Conservation (phyloP, 2,113 vertebrate genomes). For the Zosterops japonicus region DNA sequence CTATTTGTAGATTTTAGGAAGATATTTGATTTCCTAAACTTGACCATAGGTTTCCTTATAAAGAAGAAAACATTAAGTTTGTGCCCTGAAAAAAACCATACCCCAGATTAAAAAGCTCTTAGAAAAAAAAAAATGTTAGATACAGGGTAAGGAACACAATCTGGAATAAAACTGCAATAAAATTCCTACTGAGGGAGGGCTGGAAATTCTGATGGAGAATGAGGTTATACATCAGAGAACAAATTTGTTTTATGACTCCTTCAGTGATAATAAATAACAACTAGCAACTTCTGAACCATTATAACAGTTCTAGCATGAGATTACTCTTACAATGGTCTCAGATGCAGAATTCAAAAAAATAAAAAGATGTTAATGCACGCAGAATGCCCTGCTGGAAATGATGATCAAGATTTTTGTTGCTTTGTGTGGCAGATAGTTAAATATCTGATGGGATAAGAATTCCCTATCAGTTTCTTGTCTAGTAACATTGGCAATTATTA, state of each 20-base stretch:
- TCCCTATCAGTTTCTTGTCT: not conserved
- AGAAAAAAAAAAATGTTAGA: not conserved
- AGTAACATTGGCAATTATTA: not conserved
- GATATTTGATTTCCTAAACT: not conserved
- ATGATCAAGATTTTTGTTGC: not conserved
- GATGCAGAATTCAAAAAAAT: not conserved
- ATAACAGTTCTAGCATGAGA: not conserved
- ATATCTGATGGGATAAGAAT: not conserved
- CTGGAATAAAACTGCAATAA: not conserved
- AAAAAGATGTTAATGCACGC: not conserved
- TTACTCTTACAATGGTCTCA: not conserved
- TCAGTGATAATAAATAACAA: not conserved
- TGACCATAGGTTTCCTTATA: not conserved
- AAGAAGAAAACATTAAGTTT: not conserved
- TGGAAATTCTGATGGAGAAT: not conserved
- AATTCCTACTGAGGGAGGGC: not conserved
- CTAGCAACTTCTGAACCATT: not conserved
- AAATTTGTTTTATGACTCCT: not conserved
- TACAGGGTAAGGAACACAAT: not conserved
- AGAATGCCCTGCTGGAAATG: not conserved
- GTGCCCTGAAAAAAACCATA: not conserved
- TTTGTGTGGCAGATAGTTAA: not conserved
- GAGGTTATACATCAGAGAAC: not conserved
- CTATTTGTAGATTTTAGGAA: not conserved
- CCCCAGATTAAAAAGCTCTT: not conserved